Conservation (phyloP, 2,113 vertebrate genomes). For the Drymodes brunneopygia region DNA sequence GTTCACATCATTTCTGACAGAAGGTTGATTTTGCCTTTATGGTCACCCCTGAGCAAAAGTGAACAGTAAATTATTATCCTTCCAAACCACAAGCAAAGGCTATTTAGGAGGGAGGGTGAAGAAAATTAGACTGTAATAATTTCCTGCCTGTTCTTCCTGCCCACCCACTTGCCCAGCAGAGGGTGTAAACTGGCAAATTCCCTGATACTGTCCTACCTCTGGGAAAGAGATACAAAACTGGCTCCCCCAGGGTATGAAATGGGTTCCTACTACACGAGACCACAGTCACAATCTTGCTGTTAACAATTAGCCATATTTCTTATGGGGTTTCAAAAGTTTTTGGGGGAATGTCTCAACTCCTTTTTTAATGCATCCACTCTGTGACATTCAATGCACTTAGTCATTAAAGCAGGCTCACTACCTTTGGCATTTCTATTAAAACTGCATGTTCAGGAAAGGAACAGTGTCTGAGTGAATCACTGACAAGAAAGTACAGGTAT, state of each 20-base stretch:
- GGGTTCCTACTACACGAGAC: background rate
- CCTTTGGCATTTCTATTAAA: slow-evolving; percentile 38
- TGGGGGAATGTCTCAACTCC: background rate
- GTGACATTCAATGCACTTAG: background rate
- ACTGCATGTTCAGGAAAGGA: background rate
- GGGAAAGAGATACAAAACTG: background rate
- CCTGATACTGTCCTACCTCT: background rate
- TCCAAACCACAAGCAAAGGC: background rate
- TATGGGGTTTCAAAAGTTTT: background rate
- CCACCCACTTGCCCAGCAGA: background rate
- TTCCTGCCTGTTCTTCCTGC: background rate
- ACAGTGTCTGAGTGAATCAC: background rate
- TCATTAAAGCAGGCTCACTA: background rate
- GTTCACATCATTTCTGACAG: background rate
- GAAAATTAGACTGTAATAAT: background rate
- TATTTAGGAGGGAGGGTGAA: background rate
- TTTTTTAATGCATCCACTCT: background rate
- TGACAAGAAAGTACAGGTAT: background rate
- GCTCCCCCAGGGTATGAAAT: background rate
- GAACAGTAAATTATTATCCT: background rate
- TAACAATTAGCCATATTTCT: background rate
- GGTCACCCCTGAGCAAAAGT: background rate
- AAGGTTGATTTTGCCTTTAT: background rate
- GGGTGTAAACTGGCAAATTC: background rate
- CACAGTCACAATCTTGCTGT: background rate